Base-by-base conservation (phyloP, 2,113 vertebrate species). In the Ammospiza nelsoni region DNA sequence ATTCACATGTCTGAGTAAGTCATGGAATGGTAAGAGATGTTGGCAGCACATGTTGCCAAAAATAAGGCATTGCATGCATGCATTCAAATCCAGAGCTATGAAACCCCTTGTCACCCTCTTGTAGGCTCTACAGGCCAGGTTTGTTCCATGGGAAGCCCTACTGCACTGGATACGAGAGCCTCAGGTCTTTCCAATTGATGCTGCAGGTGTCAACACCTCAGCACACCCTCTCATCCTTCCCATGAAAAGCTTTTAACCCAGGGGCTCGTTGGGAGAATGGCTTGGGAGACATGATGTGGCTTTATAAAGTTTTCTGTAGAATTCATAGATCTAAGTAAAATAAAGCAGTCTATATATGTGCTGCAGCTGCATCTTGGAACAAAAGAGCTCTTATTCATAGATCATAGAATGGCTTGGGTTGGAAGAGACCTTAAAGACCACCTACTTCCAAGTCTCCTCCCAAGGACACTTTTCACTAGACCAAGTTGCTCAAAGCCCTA, bases 51-150 rank as follows among this genome's bases (percentile, higher is more conserved):
- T 2, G 54, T 13, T 80, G 88, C 29, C 72, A 94, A 81, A 95
- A 90, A 72, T 9, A 87, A 1, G 1, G 39, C 43, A 75, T 2
- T 21, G 9, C 51, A 55, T 14, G 51, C 39, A 46, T 0, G 0
- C 20, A 51, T 74, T 62, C 79, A 78, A 51, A 71, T 3, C 3
- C 33, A 21, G 44, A 48, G 33, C 59, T 59, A n/a, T 11, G 59
- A 81, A 44, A 1, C 21, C 17, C 52, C 33, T 41, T 1, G 2
- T 17, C 1, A 5, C 11, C 29, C 20, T 43, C 39, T 29, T 1
- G 1, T 15, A 37, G 67, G 49, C 31, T 66, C 43, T 29, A 6
- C 3, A 15, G 20, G 62, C 23, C 35, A 85, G 24, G 25, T 23
- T 31, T 51, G 15, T 33, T 41, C 23, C 43, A 54, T 1, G 35